A percentile compares a stretch with the other conserved stretches of the same genome.
Evolutionary conservation across 2,797 vertebrate species (phyloP).

Genomic region (Acanthornis magna): DNA sequence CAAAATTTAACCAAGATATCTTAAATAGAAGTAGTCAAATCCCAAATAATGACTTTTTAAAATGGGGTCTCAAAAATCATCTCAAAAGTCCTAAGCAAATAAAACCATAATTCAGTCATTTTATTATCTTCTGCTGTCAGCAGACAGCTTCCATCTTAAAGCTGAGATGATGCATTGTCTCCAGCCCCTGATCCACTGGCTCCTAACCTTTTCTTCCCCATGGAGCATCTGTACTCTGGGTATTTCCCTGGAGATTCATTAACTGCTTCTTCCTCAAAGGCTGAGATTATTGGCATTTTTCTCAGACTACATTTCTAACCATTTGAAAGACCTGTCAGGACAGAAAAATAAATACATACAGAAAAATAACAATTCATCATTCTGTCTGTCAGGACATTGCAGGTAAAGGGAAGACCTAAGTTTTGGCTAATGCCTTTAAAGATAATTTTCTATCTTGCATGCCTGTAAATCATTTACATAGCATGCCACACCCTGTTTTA

Average conservation of each 20-base stretch:
- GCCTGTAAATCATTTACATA: not conserved
- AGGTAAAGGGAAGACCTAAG: not conserved
- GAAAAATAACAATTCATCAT: not conserved
- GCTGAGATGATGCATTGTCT: not conserved
- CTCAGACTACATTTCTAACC: not conserved
- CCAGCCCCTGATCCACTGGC: not conserved
- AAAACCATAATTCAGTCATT: not conserved
- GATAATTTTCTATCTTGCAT: not conserved
- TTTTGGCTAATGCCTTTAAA: not conserved
- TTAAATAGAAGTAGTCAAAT: not conserved
- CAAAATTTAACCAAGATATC: not conserved
- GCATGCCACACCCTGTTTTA: not conserved
- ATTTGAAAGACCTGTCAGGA: not conserved
- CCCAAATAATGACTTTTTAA: not conserved
- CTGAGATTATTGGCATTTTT: constrained; percentile 9
- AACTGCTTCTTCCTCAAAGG: constrained; percentile 4
- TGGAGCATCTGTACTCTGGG: not conserved
- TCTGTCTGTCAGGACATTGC: not conserved
- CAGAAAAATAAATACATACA: not conserved
- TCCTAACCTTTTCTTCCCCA: not conserved
- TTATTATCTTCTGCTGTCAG: not conserved
- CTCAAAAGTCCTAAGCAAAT: not conserved
- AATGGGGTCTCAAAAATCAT: not conserved
- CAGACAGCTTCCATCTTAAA: not conserved
- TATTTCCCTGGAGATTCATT: constrained; percentile 18